A percentile compares a stretch with the other conserved stretches of the same genome.
These are phyloP conservation scores for Xylota sylvarum DNA, from an alignment of 2,888 invertebrate species.

Conservation along the genomic window DNA sequence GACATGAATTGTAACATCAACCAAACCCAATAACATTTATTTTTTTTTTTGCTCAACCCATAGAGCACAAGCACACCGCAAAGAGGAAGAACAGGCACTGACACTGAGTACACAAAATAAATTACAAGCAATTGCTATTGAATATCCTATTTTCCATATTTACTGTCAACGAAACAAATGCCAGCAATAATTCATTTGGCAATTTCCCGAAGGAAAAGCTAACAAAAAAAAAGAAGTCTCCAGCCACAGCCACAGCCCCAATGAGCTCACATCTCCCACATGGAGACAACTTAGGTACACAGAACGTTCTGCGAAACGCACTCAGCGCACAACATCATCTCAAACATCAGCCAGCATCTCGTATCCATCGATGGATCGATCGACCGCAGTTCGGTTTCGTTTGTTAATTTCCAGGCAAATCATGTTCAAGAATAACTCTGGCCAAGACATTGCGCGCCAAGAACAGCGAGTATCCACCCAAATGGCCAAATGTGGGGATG, in stretches of 20 bases:
- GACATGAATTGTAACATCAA: conserved; percentile 58
- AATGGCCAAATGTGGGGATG: conserved; percentile 51
- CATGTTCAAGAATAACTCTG: conserved; percentile 60
- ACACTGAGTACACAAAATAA: conserved; percentile 59
- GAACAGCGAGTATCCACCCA: conserved; percentile 46
- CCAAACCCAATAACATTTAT: conserved; percentile 19
- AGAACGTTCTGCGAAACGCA: conserved; percentile 72
- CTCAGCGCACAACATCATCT: conserved; percentile 36
- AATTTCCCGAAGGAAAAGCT: conserved; percentile 78
- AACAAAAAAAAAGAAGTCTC: background rate
- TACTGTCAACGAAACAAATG: conserved; percentile 85
- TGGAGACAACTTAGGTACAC: conserved; percentile 58
- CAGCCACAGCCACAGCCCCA: conserved; percentile 63
- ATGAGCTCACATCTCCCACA: conserved; percentile 64
- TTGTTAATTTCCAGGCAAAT: conserved; percentile 72
- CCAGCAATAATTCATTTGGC: conserved; percentile 84
- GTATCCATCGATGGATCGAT: conserved; percentile 61
- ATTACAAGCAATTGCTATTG: conserved; percentile 75
- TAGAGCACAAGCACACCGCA: conserved; percentile 49
- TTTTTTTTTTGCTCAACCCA: conserved; percentile 44
- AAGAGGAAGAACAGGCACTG: conserved; percentile 54
- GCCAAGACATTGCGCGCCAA: conserved; percentile 29
- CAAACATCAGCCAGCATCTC: conserved; percentile 41
- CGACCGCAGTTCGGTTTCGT: conserved; percentile 49
- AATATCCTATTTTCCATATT: conserved; percentile 83